These are phyloP conservation scores for Invenusta paracnida DNA, from an alignment of 2,888 invertebrate genomes.

Conservation along the genomic window DNA sequence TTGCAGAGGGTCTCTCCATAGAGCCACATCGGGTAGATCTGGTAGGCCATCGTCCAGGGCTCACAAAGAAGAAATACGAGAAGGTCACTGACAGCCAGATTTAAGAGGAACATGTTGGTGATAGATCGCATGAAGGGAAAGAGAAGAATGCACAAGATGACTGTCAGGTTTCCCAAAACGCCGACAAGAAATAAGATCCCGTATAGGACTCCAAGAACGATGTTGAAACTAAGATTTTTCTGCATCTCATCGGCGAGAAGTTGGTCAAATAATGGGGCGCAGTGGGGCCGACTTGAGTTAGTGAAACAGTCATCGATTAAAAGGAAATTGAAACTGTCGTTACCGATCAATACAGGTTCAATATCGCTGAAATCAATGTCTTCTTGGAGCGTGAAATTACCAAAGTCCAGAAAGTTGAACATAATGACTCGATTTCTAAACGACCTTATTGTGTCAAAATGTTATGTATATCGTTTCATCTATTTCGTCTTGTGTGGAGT, in stretches of 20 bases:
- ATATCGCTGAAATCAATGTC: neutral
- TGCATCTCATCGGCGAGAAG: neutral
- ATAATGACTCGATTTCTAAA: too few species aligned
- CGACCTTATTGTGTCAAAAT: too few species aligned
- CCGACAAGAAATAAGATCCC: constrained; percentile 1
- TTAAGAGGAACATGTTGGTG: constrained; percentile 33
- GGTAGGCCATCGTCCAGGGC: constrained; percentile 16
- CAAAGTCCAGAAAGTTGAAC: neutral
- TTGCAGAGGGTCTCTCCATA: constrained; percentile 8
- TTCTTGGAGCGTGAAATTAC: neutral
- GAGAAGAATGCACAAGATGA: constrained; percentile 31
- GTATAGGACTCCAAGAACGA: neutral
- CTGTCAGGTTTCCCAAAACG: constrained; percentile 9
- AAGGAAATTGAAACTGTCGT: neutral
- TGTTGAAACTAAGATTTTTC: neutral
- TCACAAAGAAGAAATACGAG: constrained; percentile 24
- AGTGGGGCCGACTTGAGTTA: neutral
- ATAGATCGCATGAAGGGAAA: constrained; percentile 30
- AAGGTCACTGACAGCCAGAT: constrained; percentile 30
- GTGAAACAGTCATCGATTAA: neutral
- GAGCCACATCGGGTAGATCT: constrained; percentile 14
- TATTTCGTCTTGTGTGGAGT: too few species aligned
- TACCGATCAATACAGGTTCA: neutral
- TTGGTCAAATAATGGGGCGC: neutral
- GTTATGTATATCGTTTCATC: too few species aligned